phyloP scores from a whole-genome alignment of 2,113 vertebrate species.

The Procavia capensis region DNA sequence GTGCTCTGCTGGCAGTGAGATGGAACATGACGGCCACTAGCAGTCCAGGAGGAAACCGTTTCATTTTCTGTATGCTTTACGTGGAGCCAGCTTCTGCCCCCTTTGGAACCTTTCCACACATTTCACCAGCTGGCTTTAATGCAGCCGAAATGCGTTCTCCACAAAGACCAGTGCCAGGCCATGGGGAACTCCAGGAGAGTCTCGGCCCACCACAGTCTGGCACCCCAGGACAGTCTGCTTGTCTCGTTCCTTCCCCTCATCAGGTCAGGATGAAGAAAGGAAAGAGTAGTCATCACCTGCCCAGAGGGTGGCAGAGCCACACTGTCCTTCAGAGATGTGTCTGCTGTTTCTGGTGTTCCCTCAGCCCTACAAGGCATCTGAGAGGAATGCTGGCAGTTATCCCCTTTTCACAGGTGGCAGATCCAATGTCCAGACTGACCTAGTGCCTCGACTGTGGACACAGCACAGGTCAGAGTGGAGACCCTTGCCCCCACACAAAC shows the following conservation, averaged over 20 bases:
- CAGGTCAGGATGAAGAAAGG: not conserved
- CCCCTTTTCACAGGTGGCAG: not conserved
- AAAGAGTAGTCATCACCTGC: not conserved
- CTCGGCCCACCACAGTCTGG: not conserved
- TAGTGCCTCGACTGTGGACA: not conserved
- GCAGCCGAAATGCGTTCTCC: constrained; percentile 81
- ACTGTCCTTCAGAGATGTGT: not conserved
- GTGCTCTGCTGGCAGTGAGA: constrained; percentile 74
- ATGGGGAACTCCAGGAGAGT: not conserved
- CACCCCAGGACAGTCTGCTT: not conserved
- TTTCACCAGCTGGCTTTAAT: constrained; percentile 82
- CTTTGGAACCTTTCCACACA: constrained; percentile 76
- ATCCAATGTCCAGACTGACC: no score
- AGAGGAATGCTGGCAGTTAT: not conserved
- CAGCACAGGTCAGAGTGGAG: accelerated
- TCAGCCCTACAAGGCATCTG: not conserved
- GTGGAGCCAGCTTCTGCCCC: constrained; percentile 75
- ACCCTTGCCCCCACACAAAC: no score
- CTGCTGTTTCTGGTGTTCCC: not conserved
- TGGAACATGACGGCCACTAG: constrained; percentile 72
- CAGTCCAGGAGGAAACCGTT: constrained; percentile 74
- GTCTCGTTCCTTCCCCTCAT: not conserved
- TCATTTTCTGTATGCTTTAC: constrained; percentile 83
- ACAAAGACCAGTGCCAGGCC: not conserved
- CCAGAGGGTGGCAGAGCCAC: accelerated